phyloP scores from a whole-genome alignment of 2,797 vertebrate genomes.

The Clarias laeviceps region DNA sequence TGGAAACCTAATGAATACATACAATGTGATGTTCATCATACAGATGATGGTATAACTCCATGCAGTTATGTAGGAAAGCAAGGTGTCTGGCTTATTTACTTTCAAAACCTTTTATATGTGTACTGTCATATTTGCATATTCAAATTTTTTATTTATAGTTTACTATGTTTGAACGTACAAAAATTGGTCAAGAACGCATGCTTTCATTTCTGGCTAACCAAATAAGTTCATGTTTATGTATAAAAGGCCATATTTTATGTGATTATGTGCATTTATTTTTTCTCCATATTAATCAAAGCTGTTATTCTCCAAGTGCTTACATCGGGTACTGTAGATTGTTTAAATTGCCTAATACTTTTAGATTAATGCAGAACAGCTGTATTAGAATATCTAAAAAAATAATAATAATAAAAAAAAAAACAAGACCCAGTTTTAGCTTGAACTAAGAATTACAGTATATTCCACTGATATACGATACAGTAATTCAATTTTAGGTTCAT shows the following conservation, averaged over 20 bases:
- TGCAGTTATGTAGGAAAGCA: not conserved
- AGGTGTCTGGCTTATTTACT: not conserved
- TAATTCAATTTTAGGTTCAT: not conserved
- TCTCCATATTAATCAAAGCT: not conserved
- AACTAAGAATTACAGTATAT: not conserved
- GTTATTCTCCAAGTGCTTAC: not conserved
- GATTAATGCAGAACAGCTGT: not conserved
- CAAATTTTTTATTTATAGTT: not conserved
- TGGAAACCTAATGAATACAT: conserved; percentile 11
- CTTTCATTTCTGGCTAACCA: not conserved
- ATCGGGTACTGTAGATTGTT: no score
- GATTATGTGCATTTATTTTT: not conserved
- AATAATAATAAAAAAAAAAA: not conserved
- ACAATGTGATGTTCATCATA: not conserved
- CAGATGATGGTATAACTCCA: not conserved
- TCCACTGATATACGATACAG: no score
- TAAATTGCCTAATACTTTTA: not conserved
- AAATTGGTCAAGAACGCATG: not conserved
- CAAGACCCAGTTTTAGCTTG: not conserved
- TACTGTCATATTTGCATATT: not conserved
- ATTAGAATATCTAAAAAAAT: not conserved
- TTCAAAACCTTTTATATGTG: not conserved
- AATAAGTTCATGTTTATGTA: not conserved
- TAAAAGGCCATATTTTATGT: not conserved
- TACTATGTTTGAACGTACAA: not conserved